Conservation (phyloP, 1,140 invertebrate genomes). For the Drosophila kohkoa region DNA sequence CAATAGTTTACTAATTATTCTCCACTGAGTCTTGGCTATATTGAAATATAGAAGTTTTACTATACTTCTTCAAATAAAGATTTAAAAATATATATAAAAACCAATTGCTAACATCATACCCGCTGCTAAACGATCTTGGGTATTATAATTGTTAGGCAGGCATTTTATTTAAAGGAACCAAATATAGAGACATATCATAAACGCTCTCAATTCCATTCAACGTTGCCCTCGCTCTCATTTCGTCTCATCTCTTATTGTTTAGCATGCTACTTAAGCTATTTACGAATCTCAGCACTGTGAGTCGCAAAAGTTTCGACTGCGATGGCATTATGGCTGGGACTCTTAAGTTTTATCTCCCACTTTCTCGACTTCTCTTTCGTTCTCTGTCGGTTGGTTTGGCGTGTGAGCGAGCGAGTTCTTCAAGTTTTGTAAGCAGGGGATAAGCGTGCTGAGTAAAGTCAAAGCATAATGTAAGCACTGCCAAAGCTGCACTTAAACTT, state of each 20-base stretch:
- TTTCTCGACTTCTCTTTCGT: constrained; percentile 2
- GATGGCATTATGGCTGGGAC: constrained; percentile 13
- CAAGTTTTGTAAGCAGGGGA: constrained; percentile 71
- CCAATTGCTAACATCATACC: background rate
- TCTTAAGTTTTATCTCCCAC: constrained; percentile 29
- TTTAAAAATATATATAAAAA: too few relatives aligned
- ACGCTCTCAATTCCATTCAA: constrained; percentile 14
- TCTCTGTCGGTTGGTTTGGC: too few relatives aligned
- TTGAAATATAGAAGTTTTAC: too few relatives aligned
- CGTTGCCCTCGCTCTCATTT: background rate
- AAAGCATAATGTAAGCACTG: constrained; percentile 78
- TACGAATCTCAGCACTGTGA: constrained; percentile 38
- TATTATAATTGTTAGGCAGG: constrained; percentile 11
- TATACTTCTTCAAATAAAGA: too few relatives aligned
- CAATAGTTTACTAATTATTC: too few relatives aligned
- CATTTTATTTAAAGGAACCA: constrained; percentile 23
- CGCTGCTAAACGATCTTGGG: background rate
- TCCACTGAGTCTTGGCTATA: too few relatives aligned
- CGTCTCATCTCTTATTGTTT: constrained; percentile 35
- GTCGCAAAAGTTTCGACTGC: constrained; percentile 44
- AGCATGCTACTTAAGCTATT: constrained; percentile 64
- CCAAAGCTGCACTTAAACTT: constrained; percentile 82
- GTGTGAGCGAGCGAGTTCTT: constrained; percentile 25
- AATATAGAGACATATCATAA: constrained; percentile 42
- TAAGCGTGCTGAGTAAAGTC: constrained; percentile 68